Evolutionary conservation across 1,140 invertebrate genomes (phyloP).

Genomic region (Drosophila navojoa): DNA sequence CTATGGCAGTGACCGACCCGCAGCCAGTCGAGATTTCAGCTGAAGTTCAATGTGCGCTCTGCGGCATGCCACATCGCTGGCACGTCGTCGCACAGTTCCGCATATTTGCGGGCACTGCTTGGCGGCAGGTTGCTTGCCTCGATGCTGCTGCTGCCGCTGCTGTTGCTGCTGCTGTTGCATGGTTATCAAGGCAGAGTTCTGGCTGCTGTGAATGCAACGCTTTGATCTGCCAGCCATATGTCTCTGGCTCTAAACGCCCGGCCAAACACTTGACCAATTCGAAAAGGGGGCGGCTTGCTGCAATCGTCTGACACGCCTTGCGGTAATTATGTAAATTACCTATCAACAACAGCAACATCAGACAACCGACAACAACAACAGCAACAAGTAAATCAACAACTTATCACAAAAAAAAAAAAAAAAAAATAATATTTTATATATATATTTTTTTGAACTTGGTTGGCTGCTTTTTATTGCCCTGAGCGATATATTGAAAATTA

Average conservation of each 20-base stretch:
- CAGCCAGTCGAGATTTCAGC: slow-evolving; percentile 53
- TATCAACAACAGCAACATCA: background rate
- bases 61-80: slow-evolving; percentile 39
- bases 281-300: slow-evolving; percentile 14
- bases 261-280: slow-evolving; percentile 17
- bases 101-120: slow-evolving; percentile 38
- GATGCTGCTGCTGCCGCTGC: slow-evolving; percentile 2
- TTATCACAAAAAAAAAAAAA: slow-evolving; percentile 48
- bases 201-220: background rate
- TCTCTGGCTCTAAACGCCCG: slow-evolving; percentile 17
- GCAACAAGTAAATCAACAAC: slow-evolving; percentile 7
- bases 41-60: slow-evolving; percentile 69
- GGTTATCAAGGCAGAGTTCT: slow-evolving; percentile 19
- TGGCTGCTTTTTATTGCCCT: slow-evolving; percentile 49
- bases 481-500: slow-evolving; percentile 48
- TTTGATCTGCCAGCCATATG: slow-evolving; percentile 24
- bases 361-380: too few relatives aligned
- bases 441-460: slow-evolving; percentile 44
- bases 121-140: slow-evolving; percentile 4
- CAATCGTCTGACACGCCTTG: slow-evolving; percentile 60
- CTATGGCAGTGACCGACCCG: slow-evolving; percentile 68
- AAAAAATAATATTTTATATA: too few relatives aligned
- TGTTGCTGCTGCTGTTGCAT: slow-evolving; percentile 9
- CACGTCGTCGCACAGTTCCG: slow-evolving; percentile 52
- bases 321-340: slow-evolving; percentile 45